These are phyloP conservation scores for Tor tambroides DNA, from an alignment of 2,113 vertebrate species.

Conservation along the genomic window DNA sequence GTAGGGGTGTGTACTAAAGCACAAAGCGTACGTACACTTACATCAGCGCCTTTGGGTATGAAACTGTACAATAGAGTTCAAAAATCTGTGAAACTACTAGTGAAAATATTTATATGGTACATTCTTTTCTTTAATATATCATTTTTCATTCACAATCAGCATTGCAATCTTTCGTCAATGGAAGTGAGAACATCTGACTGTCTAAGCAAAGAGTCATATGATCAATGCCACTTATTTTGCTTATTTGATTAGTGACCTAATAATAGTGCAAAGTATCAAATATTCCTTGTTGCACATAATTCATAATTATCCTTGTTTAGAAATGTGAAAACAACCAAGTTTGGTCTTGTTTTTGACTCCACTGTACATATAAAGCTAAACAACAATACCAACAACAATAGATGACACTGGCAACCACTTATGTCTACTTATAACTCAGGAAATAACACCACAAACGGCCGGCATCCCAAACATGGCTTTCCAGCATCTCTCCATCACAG, in stretches of 20 bases:
- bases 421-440: constrained; percentile 60
- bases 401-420: constrained; percentile 45
- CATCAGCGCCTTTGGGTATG: not conserved
- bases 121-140: not conserved
- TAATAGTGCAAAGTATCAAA: not conserved
- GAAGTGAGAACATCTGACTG: not conserved
- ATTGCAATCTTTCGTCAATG: not conserved
- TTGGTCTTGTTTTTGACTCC: not conserved
- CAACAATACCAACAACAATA: not conserved
- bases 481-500: not conserved
- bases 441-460: constrained; percentile 54
- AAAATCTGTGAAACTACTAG: not conserved
- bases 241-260: not conserved
- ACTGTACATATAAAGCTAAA: not conserved
- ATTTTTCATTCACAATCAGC: not conserved
- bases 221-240: not conserved
- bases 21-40: not conserved
- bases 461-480: constrained; percentile 34
- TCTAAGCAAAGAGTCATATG: not conserved
- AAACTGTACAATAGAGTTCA: not conserved
- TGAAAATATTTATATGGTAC: not conserved
- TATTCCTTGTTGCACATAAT: not conserved
- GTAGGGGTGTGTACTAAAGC: not conserved
- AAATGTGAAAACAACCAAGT: not conserved
- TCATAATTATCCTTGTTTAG: not conserved